Percentiles rank a stretch among this genome's conserved stretches.
phyloP scores from a whole-genome alignment of 1,140 invertebrate genomes.

The Drosophila funebris region DNA sequence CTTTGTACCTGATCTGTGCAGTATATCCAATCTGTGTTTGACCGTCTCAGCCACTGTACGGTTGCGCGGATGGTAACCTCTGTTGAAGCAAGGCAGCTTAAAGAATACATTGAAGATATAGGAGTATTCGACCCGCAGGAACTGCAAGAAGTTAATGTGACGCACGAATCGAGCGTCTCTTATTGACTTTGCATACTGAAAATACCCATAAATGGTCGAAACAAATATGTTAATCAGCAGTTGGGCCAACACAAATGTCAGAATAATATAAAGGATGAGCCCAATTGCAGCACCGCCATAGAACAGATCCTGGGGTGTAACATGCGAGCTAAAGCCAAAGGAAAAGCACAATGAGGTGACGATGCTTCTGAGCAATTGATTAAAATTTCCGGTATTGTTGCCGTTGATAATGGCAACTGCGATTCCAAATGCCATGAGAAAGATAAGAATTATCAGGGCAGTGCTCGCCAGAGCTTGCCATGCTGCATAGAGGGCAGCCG shows the following conservation, averaged over 20 bases:
- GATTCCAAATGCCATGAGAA: conserved; percentile 53
- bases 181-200: conserved; percentile 13
- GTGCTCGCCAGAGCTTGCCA: conserved; percentile 47
- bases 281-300: conserved; percentile 48
- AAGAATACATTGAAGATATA: not conserved
- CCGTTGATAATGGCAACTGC: conserved; percentile 60
- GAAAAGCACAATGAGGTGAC: conserved; percentile 56
- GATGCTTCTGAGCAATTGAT: conserved; percentile 25
- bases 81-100: not conserved
- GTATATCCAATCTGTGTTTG: not conserved
- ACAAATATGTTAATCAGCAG: conserved; percentile 67
- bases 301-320: conserved; percentile 32
- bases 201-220: conserved; percentile 54
- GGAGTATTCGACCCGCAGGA: conserved; percentile 51
- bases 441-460: conserved; percentile 34
- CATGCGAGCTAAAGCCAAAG: conserved; percentile 45
- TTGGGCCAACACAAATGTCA: conserved; percentile 53
- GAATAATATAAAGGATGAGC: conserved; percentile 40
- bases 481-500: conserved; percentile 53
- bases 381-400: conserved; percentile 43
- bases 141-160: conserved; percentile 54
- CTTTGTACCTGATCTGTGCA: not conserved
- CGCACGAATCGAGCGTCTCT: not conserved
- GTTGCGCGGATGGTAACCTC: conserved; percentile 6
- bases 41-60: conserved; percentile 58